Base-by-base conservation (phyloP, 2,888 invertebrate species). In the Melipona beecheii region DNA sequence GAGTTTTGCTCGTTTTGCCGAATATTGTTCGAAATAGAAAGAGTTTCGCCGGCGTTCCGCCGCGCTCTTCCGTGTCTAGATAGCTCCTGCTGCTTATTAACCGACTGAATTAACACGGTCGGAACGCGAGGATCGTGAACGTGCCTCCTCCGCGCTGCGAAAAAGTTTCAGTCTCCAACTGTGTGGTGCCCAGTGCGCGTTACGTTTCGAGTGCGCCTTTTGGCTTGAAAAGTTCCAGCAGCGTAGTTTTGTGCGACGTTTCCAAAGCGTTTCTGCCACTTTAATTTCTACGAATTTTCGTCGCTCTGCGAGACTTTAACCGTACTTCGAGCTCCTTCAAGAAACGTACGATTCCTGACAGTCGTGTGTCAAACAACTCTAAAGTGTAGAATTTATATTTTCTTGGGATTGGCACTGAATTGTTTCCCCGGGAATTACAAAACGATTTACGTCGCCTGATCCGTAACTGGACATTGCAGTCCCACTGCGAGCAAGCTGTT, bases 21-120 rank as follows among this genome's bases (percentile, higher is more conserved):
- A 76, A 76, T 71, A 76, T 76, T 76, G 76, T 62, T 76, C 36
- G 62, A 52, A 36, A 71, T 62, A 76, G 71, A 76, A 62, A 62
- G 74, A 65, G 43, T 75, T 74, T 13, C 62, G 19, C 19, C 62
- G 13, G 17, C n/a, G 56, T 31, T 56, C 4, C 24, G n/a, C 19
- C 24, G 11, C 17, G 17, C 36, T 4, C 9, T 17, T n/a, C 2
- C 70, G 36, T 36, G 36, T 36, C 71, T 58, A 19, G 50, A 24
- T 24, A 71, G 50, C 21, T 21, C 13, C 13, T 52, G 15, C 24
- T 60, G 50, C 54, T 76, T 71, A 64, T 76, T 62, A 71, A 62
- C 71, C 62, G 36, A 66, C 21, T 27, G 71, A 62, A 66, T 65
- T 43, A 75, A 65, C 65, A 24, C 43, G 15, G 54, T 9, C 27